phyloP scores from a whole-genome alignment of 2,797 vertebrate genomes.

The Bradypodion ventrale region DNA sequence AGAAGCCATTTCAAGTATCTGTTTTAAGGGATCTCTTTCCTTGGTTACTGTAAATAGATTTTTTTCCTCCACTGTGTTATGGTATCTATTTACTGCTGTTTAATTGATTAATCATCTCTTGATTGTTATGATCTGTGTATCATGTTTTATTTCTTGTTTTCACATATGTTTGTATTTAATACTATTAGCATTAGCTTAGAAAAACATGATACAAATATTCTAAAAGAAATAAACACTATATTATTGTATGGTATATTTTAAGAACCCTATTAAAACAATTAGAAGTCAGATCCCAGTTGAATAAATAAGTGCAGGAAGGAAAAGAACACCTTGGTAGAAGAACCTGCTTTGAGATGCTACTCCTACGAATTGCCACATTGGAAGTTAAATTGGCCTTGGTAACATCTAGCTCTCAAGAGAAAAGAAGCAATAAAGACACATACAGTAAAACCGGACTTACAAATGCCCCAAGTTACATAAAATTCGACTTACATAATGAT shows the following conservation, averaged over 20 bases:
- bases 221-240: background rate
- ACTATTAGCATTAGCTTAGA: background rate
- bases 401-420: too few species aligned
- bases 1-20: background rate
- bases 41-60: background rate
- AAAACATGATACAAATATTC: background rate
- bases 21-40: background rate
- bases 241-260: background rate
- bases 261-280: background rate
- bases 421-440: too few species aligned
- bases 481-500: too few species aligned
- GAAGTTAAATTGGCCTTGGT: too few species aligned
- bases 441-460: too few species aligned
- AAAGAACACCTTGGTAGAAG: too few species aligned
- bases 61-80: background rate
- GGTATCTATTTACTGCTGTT: background rate
- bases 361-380: too few species aligned
- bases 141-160: background rate
- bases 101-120: background rate
- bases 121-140: background rate
- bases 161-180: constrained; percentile 6
- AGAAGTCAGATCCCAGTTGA: background rate
- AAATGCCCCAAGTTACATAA: too few species aligned
- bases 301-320: too few species aligned
- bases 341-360: too few species aligned